Base-by-base conservation (phyloP, 2,888 invertebrate genomes). In the Antheraea yamamai region DNA sequence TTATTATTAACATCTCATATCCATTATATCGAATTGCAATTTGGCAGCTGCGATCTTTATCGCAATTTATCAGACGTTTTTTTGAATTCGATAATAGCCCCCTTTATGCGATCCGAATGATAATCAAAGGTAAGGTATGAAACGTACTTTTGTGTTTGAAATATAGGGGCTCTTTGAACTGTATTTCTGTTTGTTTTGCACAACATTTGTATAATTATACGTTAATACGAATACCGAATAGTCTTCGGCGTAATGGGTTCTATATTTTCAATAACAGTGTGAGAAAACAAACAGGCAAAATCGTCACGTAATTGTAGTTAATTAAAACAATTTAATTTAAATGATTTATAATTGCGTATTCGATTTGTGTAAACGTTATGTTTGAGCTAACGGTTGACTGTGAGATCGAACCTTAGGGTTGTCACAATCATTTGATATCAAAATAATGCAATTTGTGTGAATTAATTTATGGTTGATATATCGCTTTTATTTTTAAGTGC, bases 31-130 rank as follows among this genome's bases (percentile, higher is more conserved):
- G 83, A 85, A 80, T 81, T 61, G 35, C 20, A 52, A 72, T 61
- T 79, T 80, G 52, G 81, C 84, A 83, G 83, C 85, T 87, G 85
- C 81, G 87, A 86, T 83, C 82, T 83, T 79, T 82, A 83, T 85
- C 84, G 81, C 77, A n/a, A 78, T 84, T 83, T 83, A 84, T 87
- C 86, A 84, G 83, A 79, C 81, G 84, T 82, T 83, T 83, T 81
- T 81, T 78, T 81, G 81, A 79, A 81, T 83, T 87, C 87, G 85
- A 87, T 87, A 87, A 88, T 87, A 84, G 80, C 55, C 55, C 73
- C 76, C 73, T 76, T 74, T 66, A 73, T 76, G 73, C 64, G 64
- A 1, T 16, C 26, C 20, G 26, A 30, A 66, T 66, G 64, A 66
- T 66, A 30, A 61, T 23, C 61, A 23, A 61, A 23, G 23, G 61